Percentiles rank a stretch among this genome's conserved stretches.
Conservation (phyloP, 1,140 invertebrate species). For the Apocrypta bakeri region DNA sequence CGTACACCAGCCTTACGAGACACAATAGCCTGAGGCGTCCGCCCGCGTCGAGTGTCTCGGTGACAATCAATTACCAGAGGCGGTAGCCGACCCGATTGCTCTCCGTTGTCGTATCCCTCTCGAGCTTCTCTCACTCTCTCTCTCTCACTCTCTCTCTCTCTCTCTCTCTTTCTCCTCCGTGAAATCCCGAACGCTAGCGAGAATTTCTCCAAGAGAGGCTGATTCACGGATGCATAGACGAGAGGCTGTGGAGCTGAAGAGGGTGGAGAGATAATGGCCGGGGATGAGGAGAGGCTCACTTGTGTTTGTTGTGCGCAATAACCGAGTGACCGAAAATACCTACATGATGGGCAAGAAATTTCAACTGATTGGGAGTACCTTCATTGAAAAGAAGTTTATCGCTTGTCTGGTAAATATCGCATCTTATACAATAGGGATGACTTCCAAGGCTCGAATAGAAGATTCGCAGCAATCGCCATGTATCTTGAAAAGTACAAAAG, state of each 20-base stretch:
- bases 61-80: slow-evolving; percentile 43
- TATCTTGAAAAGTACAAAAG: no score
- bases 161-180: neutral
- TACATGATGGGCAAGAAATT: neutral
- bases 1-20: neutral
- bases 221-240: neutral
- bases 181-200: neutral
- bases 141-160: neutral
- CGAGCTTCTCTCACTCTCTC: no score
- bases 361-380: neutral
- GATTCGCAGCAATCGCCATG: no score
- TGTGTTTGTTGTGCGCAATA: neutral
- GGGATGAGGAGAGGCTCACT: neutral
- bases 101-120: neutral
- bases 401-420: no score
- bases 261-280: neutral
- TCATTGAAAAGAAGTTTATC: neutral
- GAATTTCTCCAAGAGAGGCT: neutral
- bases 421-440: no score
- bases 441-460: no score
- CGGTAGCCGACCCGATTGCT: neutral
- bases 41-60: slow-evolving; percentile 10
- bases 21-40: slow-evolving; percentile 10
- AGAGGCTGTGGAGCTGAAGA: neutral
- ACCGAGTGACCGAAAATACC: neutral